Evolutionary conservation across 2,113 vertebrate species (phyloP).

Genomic region (Chionis minor): DNA sequence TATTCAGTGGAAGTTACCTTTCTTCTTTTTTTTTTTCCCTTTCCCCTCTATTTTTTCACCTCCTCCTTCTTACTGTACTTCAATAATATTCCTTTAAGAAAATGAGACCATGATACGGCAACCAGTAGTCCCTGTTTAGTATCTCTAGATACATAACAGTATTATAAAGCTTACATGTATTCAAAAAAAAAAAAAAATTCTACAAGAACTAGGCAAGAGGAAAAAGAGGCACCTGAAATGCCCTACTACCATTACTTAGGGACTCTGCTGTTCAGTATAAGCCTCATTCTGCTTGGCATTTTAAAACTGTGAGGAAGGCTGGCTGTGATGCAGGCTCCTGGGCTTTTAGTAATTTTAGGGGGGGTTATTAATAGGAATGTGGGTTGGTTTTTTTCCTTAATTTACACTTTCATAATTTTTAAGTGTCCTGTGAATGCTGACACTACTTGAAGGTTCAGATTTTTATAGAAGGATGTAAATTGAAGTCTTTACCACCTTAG

Average conservation of each 20-base stretch:
- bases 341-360: not conserved
- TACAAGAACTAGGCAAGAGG: not conserved
- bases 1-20: not conserved
- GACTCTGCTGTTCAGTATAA: not conserved
- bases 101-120: accelerated
- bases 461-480: not conserved
- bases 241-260: not conserved
- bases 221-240: not conserved
- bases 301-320: not conserved
- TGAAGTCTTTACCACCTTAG: not conserved
- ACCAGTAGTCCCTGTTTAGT: not conserved
- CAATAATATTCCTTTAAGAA: not conserved
- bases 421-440: not conserved
- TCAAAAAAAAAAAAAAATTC: not conserved
- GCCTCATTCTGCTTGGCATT: not conserved
- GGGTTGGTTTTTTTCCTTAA: not conserved
- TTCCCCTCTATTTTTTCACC: not conserved
- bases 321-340: not conserved
- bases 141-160: not conserved
- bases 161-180: not conserved
- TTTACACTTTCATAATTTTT: not conserved
- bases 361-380: not conserved
- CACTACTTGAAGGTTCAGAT: not conserved
- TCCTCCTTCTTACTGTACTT: not conserved
- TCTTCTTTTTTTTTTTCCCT: not conserved